Evolutionary conservation across 2,888 invertebrate genomes (phyloP).

Genomic region (Galerucella calmariensis): DNA sequence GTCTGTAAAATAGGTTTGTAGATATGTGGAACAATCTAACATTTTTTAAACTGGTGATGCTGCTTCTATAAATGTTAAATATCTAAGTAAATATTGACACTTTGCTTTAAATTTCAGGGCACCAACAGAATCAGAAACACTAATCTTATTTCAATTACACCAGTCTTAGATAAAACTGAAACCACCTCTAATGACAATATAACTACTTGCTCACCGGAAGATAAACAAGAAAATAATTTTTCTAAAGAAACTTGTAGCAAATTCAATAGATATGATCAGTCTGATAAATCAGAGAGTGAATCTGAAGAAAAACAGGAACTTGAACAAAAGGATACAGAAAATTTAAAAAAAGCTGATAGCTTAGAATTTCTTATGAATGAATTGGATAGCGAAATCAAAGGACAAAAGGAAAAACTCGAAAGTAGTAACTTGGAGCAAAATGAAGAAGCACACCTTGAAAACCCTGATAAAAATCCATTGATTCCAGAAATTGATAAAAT

Average conservation of each 20-base stretch:
- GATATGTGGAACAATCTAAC: too few species aligned
- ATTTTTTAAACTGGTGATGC: too few species aligned
- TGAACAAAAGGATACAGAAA: constrained; percentile 45
- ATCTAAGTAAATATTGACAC: not conserved
- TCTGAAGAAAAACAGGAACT: constrained; percentile 58
- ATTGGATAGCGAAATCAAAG: constrained; percentile 66
- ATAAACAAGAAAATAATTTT: constrained; percentile 36
- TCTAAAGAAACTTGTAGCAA: constrained; percentile 58
- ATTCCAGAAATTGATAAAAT: constrained; percentile 18
- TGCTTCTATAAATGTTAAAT: too few species aligned
- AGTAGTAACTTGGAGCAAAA: constrained; percentile 46
- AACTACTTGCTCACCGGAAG: constrained; percentile 48
- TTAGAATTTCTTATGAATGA: constrained; percentile 68
- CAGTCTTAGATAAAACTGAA: constrained; percentile 56
- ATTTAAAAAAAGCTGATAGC: constrained; percentile 66
- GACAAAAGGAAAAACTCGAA: constrained; percentile 47
- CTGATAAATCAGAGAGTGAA: constrained; percentile 65
- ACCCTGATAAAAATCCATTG: constrained; percentile 25
- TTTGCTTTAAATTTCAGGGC: constrained; percentile 51
- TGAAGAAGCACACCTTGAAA: constrained; percentile 19
- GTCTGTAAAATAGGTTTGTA: too few species aligned
- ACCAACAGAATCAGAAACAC: constrained; percentile 60
- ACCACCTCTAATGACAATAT: constrained; percentile 51
- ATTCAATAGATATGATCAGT: constrained; percentile 67
- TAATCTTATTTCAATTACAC: constrained; percentile 67